A percentile compares a stretch with the other conserved stretches of the same genome.
These are phyloP conservation scores for Eupsittula cactorum DNA, from an alignment of 2,113 vertebrate species.

Conservation along the genomic window DNA sequence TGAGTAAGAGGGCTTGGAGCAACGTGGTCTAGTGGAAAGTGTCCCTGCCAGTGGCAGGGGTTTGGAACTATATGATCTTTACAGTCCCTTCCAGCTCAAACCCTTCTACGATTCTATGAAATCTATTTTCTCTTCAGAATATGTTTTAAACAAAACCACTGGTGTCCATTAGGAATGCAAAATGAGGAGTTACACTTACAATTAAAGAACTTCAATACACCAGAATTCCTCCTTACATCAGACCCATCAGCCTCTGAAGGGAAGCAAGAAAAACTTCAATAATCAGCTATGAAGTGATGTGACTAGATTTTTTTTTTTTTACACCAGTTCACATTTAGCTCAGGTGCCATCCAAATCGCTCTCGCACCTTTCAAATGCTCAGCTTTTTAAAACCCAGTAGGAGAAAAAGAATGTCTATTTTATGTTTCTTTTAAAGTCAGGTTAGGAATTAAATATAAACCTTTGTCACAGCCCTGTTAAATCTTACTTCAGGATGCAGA, in stretches of 20 bases:
- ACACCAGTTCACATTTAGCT: background rate
- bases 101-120: background rate
- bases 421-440: background rate
- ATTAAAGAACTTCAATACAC: background rate
- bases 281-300: background rate
- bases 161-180: background rate
- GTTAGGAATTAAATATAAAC: background rate
- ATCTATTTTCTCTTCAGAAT: background rate
- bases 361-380: background rate
- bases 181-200: background rate
- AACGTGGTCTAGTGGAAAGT: background rate
- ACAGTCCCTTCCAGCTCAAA: background rate
- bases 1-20: background rate
- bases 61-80: background rate
- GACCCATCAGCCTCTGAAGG: background rate
- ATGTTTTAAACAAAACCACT: background rate
- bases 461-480: background rate
- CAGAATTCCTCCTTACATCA: background rate
- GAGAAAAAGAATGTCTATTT: background rate
- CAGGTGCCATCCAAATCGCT: background rate
- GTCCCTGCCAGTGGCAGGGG: background rate
- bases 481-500: background rate
- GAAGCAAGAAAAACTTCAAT: background rate
- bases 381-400: background rate
- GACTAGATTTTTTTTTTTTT: background rate